Evolutionary conservation across 2,888 invertebrate genomes (phyloP).

Genomic region (Melanotus villosus): DNA sequence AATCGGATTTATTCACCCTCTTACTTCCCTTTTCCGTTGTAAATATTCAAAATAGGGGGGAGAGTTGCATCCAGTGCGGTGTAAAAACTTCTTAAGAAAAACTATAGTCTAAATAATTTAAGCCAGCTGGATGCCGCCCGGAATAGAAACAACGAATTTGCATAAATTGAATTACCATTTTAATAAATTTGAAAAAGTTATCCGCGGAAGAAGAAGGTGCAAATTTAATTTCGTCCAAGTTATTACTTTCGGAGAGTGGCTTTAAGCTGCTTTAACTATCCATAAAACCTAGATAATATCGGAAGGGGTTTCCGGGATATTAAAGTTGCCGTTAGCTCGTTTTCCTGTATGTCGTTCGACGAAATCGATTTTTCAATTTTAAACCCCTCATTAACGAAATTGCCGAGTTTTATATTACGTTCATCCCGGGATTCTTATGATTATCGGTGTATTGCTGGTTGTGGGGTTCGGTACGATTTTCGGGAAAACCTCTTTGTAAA

Average conservation of each 20-base stretch:
- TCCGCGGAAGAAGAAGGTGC: slow-evolving; percentile 14
- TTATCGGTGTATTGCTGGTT: slow-evolving; percentile 6
- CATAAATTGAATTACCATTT: slow-evolving; percentile 41
- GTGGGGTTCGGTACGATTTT: neutral
- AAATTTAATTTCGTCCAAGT: slow-evolving; percentile 31
- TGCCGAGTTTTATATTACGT: neutral
- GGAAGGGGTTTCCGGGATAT: slow-evolving; percentile 14
- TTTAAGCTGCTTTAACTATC: slow-evolving; percentile 35
- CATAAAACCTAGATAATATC: slow-evolving; percentile 35
- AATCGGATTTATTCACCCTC: slow-evolving; percentile 16
- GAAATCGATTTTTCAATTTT: slow-evolving; percentile 20
- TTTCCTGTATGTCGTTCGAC: slow-evolving; percentile 1
- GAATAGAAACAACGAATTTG: slow-evolving; percentile 35
- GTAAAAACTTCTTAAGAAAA: slow-evolving; percentile 19
- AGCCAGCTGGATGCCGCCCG: neutral
- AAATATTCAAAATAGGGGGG: slow-evolving; percentile 9
- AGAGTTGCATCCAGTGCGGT: neutral
- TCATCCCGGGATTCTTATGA: too few species aligned
- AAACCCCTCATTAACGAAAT: slow-evolving; percentile 9
- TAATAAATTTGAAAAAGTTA: slow-evolving; percentile 31
- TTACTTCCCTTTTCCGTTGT: neutral
- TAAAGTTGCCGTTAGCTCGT: slow-evolving; percentile 17
- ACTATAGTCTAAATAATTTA: slow-evolving; percentile 32
- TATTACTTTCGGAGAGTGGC: slow-evolving; percentile 29
- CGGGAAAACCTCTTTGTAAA: slow-evolving; percentile 1